Evolutionary conservation across 2,113 vertebrate species (phyloP).

Genomic region (Mus spicilegus): DNA sequence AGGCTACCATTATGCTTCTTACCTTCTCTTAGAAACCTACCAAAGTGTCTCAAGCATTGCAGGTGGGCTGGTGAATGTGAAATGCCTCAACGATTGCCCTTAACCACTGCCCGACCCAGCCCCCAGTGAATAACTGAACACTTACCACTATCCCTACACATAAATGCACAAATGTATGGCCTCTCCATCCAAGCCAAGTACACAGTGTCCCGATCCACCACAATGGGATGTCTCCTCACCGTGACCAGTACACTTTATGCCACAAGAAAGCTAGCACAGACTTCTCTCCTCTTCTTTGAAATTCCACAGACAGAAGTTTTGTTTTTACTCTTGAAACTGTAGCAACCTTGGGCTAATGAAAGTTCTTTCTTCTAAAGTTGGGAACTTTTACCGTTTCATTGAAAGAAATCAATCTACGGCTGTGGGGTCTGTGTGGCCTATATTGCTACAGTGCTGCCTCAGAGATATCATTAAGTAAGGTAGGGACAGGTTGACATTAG

Average conservation of each 20-base stretch:
- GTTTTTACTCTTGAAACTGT: background rate
- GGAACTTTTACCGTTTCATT: background rate
- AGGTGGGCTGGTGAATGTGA: background rate
- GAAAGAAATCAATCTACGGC: background rate
- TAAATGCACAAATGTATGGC: background rate
- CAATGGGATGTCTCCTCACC: background rate
- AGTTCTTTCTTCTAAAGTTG: background rate
- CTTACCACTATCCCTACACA: too few species aligned
- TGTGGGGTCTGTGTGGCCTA: background rate
- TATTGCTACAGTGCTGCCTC: background rate
- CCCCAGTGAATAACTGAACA: background rate
- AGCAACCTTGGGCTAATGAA: background rate
- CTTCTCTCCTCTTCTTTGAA: background rate
- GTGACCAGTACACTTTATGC: background rate
- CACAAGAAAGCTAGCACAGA: background rate
- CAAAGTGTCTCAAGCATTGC: background rate
- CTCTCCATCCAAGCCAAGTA: background rate
- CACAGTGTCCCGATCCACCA: fast-evolving
- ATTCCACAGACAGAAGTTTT: background rate
- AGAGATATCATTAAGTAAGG: background rate
- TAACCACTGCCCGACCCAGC: background rate
- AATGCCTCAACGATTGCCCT: background rate
- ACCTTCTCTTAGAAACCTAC: background rate
- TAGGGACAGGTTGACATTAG: background rate
- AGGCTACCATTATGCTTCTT: background rate